Base-by-base conservation (phyloP, 2,113 vertebrate species). In the Lasiurus cinereus region DNA sequence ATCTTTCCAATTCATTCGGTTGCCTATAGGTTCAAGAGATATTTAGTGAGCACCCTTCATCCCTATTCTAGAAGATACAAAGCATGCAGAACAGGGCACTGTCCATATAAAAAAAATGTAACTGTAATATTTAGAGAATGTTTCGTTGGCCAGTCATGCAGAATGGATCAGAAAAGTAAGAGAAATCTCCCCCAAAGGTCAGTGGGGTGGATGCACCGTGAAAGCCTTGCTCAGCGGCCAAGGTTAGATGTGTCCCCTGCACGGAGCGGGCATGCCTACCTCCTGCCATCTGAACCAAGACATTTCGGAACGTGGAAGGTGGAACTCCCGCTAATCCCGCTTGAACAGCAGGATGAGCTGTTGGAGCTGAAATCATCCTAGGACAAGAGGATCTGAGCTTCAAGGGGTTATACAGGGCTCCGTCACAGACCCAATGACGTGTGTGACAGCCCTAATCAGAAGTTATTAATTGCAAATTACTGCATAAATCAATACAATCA, bases 21-120 rank as follows among this genome's bases (percentile, higher is more conserved):
- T 33, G 4, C 24, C 15, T 12, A 69, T 43, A 31, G 39, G 66
- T 27, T 79, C 46, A 54, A 64, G 43, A 88, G n/a, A 27, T 4
- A 11, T 16, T 8, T 54, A 19, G 1, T 5, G 16, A 83, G 48
- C 13, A 21, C 1, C 5, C 29, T 69, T 43, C 9, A 7, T 24
- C 3, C 6, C 46, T 50, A 2, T 8, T 0, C 1, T 1, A 0
- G 46, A 66, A 39, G 24, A 56, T 15, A 46, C 4, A 2, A 52
- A n/a, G 14, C 15, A 22, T 0, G 29, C 3, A 69, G 12, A 74
- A 48, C 16, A 50, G 70, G 29, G 21, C 31, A 39, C 46, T 31
- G 27, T 22, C 16, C 2, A 22, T 43, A 36, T 27, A 39, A 76
- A 90, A 89, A 39, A 46, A 66, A 89, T 8, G 0, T 12, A 64